phyloP scores from a whole-genome alignment of 2,113 vertebrate species.

The Mesoclemmys tuberculata region DNA sequence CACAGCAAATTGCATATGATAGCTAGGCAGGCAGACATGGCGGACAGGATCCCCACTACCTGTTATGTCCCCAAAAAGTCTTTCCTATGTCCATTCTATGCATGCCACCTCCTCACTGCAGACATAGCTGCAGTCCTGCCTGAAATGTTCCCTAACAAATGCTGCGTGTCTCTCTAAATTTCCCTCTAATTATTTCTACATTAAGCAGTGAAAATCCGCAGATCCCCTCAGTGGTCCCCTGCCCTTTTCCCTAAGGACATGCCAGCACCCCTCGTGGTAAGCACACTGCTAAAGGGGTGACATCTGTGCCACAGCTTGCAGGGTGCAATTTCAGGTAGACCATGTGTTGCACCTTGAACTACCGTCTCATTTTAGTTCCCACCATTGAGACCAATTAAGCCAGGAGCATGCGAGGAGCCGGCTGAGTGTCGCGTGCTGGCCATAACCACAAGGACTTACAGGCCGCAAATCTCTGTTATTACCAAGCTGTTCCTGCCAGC shows the following conservation, averaged over 20 bases:
- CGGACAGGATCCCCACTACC: slow-evolving; percentile 26
- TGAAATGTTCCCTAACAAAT: slow-evolving; percentile 44
- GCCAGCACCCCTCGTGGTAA: slow-evolving; percentile 60
- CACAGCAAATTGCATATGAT: slow-evolving; percentile 15
- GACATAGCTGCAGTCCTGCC: neutral
- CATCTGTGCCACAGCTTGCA: slow-evolving; percentile 81
- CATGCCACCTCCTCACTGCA: slow-evolving; percentile 27
- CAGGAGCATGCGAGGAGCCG: slow-evolving; percentile 58
- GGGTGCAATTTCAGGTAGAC: slow-evolving; percentile 79
- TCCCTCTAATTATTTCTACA: slow-evolving; percentile 59
- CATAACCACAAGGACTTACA: slow-evolving; percentile 83
- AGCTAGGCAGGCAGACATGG: slow-evolving; percentile 59
- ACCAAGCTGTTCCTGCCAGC: slow-evolving; percentile 86
- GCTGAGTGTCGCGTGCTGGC: slow-evolving; percentile 73
- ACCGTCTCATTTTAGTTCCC: slow-evolving; percentile 76
- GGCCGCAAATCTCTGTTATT: slow-evolving; percentile 83
- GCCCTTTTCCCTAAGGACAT: slow-evolving; percentile 43
- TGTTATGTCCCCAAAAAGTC: slow-evolving; percentile 33
- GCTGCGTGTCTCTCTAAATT: neutral
- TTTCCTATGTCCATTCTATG: neutral
- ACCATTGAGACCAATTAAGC: slow-evolving; percentile 83
- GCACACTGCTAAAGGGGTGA: slow-evolving; percentile 70
- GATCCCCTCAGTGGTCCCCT: slow-evolving; percentile 49
- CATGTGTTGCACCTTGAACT: slow-evolving; percentile 84
- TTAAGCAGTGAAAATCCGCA: slow-evolving; percentile 15